These are phyloP conservation scores for Leptura quadrifasciata DNA, from an alignment of 2,888 invertebrate species.

Conservation along the genomic window DNA sequence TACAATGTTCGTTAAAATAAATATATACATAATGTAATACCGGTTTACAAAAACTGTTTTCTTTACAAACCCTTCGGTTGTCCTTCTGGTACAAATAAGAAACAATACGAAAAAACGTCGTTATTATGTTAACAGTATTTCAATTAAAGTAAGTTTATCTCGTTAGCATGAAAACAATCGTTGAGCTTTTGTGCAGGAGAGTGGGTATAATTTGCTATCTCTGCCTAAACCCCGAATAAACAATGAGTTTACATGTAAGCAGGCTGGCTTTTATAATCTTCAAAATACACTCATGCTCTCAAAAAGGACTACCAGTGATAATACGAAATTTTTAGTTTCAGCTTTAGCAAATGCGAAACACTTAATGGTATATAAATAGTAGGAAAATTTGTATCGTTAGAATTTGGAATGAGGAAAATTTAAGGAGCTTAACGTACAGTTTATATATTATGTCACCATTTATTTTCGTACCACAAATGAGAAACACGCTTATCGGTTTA, in stretches of 20 bases:
- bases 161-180: conserved; percentile 39
- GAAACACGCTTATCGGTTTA: background rate
- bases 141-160: conserved; percentile 37
- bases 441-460: background rate
- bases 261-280: conserved; percentile 24
- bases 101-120: background rate
- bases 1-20: too few relatives aligned
- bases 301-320: background rate
- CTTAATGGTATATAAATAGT: conserved; percentile 19
- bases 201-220: conserved; percentile 25
- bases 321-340: conserved; percentile 14
- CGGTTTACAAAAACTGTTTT: too few relatives aligned
- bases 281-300: conserved; percentile 5
- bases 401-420: conserved; percentile 4
- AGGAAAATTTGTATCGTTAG: background rate
- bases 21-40: too few relatives aligned
- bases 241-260: conserved; percentile 31
- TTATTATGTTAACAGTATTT: conserved; percentile 19
- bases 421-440: background rate
- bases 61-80: too few relatives aligned
- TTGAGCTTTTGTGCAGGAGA: conserved; percentile 18
- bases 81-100: background rate
- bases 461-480: background rate
- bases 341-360: conserved; percentile 12
- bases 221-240: conserved; percentile 26